These are phyloP conservation scores for Falco berigora DNA, from an alignment of 2,797 vertebrate genomes.

Conservation along the genomic window DNA sequence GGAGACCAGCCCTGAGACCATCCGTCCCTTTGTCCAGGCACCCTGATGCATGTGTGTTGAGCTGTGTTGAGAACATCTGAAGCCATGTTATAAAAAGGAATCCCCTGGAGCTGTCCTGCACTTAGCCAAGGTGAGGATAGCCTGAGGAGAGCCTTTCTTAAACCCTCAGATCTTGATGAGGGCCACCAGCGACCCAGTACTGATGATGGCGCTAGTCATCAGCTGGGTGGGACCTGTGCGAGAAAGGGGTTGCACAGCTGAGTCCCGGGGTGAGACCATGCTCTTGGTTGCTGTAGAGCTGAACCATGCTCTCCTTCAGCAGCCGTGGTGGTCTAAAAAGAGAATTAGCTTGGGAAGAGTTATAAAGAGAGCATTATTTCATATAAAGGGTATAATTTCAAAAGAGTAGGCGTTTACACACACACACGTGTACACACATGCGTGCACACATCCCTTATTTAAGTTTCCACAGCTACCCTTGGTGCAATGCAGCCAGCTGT, in stretches of 20 bases:
- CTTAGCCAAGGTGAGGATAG: background rate
- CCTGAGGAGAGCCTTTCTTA: background rate
- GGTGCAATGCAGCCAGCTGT: conserved; percentile 39
- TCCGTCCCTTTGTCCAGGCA: background rate
- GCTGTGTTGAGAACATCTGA: background rate
- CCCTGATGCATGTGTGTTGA: background rate
- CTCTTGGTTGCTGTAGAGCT: background rate
- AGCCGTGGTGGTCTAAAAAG: background rate
- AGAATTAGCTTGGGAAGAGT: background rate
- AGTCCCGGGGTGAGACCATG: background rate
- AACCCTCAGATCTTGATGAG: background rate
- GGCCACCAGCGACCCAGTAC: background rate
- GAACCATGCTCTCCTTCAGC: background rate
- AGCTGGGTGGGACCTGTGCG: background rate
- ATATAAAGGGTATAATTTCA: conserved; percentile 12
- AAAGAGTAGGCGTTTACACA: background rate
- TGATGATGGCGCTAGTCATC: background rate
- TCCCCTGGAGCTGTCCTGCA: background rate
- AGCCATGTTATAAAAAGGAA: background rate
- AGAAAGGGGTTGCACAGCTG: background rate
- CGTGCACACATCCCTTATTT: background rate
- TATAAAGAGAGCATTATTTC: background rate
- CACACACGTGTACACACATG: background rate
- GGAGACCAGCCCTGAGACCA: background rate
- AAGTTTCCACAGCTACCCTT: conserved; percentile 22